Conservation (phyloP, 2,888 invertebrate genomes). For the Dynastes tityus region DNA sequence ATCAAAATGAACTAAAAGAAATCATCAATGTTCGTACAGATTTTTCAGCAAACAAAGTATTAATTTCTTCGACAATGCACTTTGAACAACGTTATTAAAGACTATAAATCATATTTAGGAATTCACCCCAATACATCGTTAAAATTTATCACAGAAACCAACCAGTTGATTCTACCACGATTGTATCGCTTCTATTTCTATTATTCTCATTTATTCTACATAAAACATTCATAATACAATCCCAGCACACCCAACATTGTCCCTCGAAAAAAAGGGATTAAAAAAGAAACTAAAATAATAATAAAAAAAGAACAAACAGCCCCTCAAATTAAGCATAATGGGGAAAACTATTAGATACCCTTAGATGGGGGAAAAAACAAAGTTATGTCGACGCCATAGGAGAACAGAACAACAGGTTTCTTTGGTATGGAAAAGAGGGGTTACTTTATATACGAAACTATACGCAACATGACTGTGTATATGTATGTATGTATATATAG, state of each 20-base stretch:
- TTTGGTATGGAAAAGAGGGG: constrained; percentile 50
- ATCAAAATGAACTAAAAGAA: too few species aligned
- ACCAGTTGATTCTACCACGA: too few species aligned
- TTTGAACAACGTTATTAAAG: too few species aligned
- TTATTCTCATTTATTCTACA: not conserved
- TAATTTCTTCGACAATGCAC: too few species aligned
- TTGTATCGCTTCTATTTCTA: not conserved
- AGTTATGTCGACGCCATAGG: constrained; percentile 30
- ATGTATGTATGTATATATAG: constrained; percentile 42
- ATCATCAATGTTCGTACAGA: too few species aligned
- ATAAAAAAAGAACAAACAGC: constrained; percentile 38
- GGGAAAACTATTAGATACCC: constrained; percentile 56
- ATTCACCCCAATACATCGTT: too few species aligned
- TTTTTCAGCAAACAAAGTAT: too few species aligned
- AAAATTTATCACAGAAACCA: too few species aligned
- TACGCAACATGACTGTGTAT: constrained; percentile 32
- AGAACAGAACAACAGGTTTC: constrained; percentile 58
- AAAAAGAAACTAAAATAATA: not conserved
- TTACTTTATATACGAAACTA: constrained; percentile 40
- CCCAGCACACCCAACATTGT: not conserved
- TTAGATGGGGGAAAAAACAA: constrained; percentile 51
- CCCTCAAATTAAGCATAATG: constrained; percentile 57
- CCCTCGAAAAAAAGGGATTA: not conserved
- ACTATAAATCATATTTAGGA: too few species aligned
- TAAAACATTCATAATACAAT: not conserved